These are phyloP conservation scores for Valencia hispanica DNA, from an alignment of 2,797 vertebrate genomes.

Conservation along the genomic window DNA sequence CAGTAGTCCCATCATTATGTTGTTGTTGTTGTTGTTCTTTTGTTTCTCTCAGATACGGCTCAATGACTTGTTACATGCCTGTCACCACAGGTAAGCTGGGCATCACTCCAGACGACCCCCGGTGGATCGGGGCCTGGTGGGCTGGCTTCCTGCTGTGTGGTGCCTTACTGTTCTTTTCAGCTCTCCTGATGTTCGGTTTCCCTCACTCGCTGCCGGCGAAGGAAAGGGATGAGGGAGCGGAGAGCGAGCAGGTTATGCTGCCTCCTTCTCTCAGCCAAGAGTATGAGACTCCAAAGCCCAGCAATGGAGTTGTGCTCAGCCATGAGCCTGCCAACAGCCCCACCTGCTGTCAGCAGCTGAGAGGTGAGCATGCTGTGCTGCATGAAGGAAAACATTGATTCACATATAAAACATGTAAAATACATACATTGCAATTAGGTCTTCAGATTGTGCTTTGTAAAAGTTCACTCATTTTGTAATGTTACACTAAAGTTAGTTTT, in stretches of 20 bases:
- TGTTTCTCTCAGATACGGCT: neutral
- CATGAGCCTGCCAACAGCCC: constrained; percentile 81
- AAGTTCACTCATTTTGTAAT: neutral
- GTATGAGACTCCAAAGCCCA: constrained; percentile 88
- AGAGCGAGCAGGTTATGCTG: constrained; percentile 95
- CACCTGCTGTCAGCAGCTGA: constrained; percentile 95
- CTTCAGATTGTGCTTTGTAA: neutral
- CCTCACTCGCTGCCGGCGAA: constrained; percentile 88
- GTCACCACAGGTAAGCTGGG: constrained; percentile 83
- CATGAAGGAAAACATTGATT: neutral
- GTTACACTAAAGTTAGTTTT: neutral
- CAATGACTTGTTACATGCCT: constrained; percentile 11
- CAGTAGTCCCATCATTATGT: neutral
- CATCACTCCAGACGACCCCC: constrained; percentile 94
- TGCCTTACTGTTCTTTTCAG: constrained; percentile 97
- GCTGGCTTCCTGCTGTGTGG: constrained; percentile 97
- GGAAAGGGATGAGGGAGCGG: constrained; percentile 77
- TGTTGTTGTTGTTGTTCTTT: neutral
- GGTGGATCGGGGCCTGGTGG: constrained; percentile 99
- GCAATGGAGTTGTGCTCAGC: constrained; percentile 86
- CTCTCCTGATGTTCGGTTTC: constrained; percentile 97
- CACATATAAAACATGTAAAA: neutral
- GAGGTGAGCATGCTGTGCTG: constrained; percentile 81
- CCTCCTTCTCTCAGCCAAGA: constrained; percentile 79
- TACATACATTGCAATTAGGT: neutral